Conservation (phyloP, 2,113 vertebrate genomes). For the Tamias sibiricus region DNA sequence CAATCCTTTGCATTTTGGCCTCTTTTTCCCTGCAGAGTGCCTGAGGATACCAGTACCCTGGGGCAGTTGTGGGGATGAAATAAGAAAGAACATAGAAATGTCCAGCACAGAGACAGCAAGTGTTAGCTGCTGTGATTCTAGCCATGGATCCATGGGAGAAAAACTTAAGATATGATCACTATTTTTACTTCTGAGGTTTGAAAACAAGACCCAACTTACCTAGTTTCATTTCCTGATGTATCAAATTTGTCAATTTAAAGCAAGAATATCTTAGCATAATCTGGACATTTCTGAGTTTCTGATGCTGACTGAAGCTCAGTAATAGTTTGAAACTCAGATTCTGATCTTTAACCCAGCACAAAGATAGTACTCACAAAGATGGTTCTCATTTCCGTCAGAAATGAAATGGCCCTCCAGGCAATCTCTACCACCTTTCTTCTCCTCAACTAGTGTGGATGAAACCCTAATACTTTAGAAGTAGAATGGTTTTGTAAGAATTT, state of each 20-base stretch:
- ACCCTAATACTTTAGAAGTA: not conserved
- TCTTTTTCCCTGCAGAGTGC: not conserved
- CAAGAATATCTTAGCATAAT: not conserved
- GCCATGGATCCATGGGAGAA: not conserved
- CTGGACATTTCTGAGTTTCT: not conserved
- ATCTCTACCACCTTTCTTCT: not conserved
- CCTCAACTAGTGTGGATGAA: not conserved
- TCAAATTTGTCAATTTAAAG: not conserved
- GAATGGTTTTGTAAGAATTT: not conserved
- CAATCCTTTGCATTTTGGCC: not conserved
- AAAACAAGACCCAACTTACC: not conserved
- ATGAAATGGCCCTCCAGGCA: not conserved
- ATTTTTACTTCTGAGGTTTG: not conserved
- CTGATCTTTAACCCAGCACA: slow-evolving; percentile 30
- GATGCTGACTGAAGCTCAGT: not conserved
- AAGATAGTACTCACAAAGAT: not conserved
- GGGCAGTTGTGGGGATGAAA: not conserved
- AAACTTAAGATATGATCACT: not conserved
- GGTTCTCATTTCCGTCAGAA: not conserved
- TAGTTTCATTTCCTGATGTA: slow-evolving; percentile 15
- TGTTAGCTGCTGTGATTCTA: not conserved
- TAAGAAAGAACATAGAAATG: not conserved
- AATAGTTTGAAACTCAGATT: not conserved
- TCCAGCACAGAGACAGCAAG: not conserved
- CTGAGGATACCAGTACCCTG: not conserved